These are phyloP conservation scores for Hyles euphorbiae DNA, from an alignment of 1,140 invertebrate genomes.

Conservation along the genomic window DNA sequence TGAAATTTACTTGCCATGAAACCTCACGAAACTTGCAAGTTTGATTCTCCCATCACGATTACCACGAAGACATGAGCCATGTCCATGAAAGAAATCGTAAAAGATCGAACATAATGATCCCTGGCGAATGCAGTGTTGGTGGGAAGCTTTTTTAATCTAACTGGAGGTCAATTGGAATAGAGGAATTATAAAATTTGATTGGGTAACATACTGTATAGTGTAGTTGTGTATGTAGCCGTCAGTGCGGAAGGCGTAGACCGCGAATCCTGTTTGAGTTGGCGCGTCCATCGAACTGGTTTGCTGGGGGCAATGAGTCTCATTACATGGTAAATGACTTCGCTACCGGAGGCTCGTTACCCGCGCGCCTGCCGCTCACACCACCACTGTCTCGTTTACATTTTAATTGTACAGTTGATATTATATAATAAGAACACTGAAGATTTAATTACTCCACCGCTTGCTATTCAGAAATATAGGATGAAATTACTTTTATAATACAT, in stretches of 20 bases:
- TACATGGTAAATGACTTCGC: slow-evolving; percentile 30
- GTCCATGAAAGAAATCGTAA: slow-evolving; percentile 49
- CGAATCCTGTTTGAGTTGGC: slow-evolving; percentile 51
- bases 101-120: slow-evolving; percentile 46
- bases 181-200: neutral
- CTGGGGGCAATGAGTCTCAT: slow-evolving; percentile 36
- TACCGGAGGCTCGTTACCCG: neutral
- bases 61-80: slow-evolving; percentile 30
- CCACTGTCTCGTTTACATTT: slow-evolving; percentile 20
- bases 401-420: neutral
- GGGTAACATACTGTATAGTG: neutral
- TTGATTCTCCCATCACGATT: slow-evolving; percentile 48
- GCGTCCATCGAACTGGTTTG: slow-evolving; percentile 43
- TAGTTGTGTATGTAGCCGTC: slow-evolving; percentile 20
- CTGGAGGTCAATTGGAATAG: slow-evolving; percentile 22
- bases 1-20: slow-evolving; percentile 17
- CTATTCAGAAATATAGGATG: too few species aligned
- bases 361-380: too few species aligned
- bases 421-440: neutral
- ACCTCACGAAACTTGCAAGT: slow-evolving; percentile 40
- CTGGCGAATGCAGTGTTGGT: slow-evolving; percentile 34
- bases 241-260: slow-evolving; percentile 44
- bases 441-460: too few species aligned
- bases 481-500: too few species aligned
- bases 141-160: slow-evolving; percentile 30